Base-by-base conservation (phyloP, 2,888 invertebrate genomes). In the Catocala sponsa region DNA sequence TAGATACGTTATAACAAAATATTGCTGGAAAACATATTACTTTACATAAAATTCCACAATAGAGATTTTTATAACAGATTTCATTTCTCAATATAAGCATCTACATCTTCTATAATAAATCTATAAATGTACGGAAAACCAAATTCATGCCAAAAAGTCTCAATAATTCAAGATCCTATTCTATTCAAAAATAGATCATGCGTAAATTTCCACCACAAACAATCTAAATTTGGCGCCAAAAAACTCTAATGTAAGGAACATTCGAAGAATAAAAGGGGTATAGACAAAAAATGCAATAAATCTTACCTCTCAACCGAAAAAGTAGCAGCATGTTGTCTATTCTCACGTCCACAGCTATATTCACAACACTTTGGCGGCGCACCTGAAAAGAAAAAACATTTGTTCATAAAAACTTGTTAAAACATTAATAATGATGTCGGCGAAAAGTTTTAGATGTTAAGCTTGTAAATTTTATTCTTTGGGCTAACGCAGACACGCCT, bases 241-340 rank as follows among this genome's bases (percentile, higher is more conserved):
- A 76, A 72, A 66, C 69, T 68, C 63, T 49, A 69, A 72, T 66
- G 63, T 72, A 65, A 68, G 54, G 44, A 61, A 64, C 5, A 55
- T 33, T 47, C 11, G 1, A 35, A 49, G 25, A 47, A 2, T 55
- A 51, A 59, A 50, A 43, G 12, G 51, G 10, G 46, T n/a, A 41
- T 0, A 32, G 0, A 25, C 9, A 70, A 65, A 65, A 73, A 68
- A 73, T 71, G 59, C 38, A 13, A 74, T 79, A 76, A 80, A 82
- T 79, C 86, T 85, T 83, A 89, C 89, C 88, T 84, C 62, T 68
- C 79, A 81, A 65, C 53, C 52, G 70, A 81, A 85, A 86, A 76
- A 76, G 58, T 62, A 70, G 61, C 54, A 71, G 55, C 84, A 81
- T 83, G 68, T 73, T 80, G 76, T 60, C 63, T 68, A 70, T 80